These are phyloP conservation scores for Theonella swinhoei DNA, from an alignment of 37 sponge, comb jelly and placozoan species.

Conservation along the genomic window DNA sequence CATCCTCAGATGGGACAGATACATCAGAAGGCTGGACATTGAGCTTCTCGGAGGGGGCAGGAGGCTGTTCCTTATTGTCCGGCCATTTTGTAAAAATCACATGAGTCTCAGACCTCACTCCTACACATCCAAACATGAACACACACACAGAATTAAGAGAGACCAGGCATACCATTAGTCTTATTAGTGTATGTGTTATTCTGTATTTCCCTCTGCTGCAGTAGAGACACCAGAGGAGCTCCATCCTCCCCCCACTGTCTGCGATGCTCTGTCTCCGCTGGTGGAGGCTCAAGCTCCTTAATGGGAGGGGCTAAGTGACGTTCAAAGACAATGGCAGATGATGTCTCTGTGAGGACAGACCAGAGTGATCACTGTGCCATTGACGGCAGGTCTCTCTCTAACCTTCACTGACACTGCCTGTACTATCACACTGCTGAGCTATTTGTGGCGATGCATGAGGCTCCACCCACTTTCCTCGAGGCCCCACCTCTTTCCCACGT, in stretches of 20 bases:
- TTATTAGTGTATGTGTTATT: conserved; percentile 14
- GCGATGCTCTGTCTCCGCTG: neutral
- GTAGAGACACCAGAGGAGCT: conserved; percentile 15
- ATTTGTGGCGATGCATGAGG: conserved; percentile 15
- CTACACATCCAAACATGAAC: neutral
- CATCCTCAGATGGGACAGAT: neutral
- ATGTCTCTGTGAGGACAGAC: neutral
- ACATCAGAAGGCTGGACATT: neutral
- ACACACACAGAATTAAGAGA: too few species aligned
- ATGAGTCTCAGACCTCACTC: neutral
- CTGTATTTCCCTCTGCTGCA: conserved; percentile 30
- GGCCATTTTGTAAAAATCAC: neutral
- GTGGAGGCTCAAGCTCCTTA: neutral
- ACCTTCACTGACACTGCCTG: conserved; percentile 45
- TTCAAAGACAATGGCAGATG: conserved; percentile 9
- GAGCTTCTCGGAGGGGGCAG: neutral
- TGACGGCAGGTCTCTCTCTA: neutral
- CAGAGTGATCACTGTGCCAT: neutral
- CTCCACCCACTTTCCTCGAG: conserved; percentile 67
- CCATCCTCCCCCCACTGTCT: conserved; percentile 28
- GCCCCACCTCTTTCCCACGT: conserved; percentile 8
- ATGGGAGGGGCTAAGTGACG: neutral
- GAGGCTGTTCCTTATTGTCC: neutral
- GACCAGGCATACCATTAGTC: too few species aligned
- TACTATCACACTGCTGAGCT: conserved; percentile 51